Conservation (phyloP, 2,797 vertebrate genomes). For the Chaetophractus vellerosus region DNA sequence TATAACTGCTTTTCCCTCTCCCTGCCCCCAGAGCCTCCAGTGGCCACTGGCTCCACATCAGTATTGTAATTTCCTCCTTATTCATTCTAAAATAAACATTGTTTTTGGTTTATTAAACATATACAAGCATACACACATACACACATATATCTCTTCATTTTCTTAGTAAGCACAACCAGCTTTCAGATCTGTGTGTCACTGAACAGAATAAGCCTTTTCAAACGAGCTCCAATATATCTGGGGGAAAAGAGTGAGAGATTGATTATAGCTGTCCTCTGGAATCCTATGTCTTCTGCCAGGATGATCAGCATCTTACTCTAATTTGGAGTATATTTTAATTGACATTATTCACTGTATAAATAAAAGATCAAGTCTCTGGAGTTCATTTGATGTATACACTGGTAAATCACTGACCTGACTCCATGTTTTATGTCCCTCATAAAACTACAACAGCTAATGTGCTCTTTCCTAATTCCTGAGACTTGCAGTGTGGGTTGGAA, state of each 20-base stretch:
- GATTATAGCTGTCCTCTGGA: not conserved
- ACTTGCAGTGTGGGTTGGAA: constrained; percentile 4
- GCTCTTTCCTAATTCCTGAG: constrained; percentile 47
- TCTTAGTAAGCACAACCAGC: not conserved
- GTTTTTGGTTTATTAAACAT: not conserved
- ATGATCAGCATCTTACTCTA: constrained; percentile 7
- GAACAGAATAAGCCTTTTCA: not conserved
- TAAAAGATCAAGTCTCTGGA: constrained; percentile 53
- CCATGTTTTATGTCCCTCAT: constrained; percentile 43
- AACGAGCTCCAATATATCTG: not conserved
- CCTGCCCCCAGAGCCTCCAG: too few species aligned
- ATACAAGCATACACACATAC: too few species aligned
- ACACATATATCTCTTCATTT: not conserved
- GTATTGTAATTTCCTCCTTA: not conserved
- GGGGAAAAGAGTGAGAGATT: not conserved
- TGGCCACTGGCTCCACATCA: too few species aligned
- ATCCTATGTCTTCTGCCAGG: not conserved
- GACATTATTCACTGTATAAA: constrained; percentile 31
- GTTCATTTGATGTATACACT: not conserved
- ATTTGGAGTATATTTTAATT: constrained; percentile 49
- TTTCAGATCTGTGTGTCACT: not conserved
- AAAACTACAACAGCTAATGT: constrained; percentile 11
- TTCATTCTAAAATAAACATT: constrained; percentile 1
- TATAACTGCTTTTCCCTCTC: too few species aligned
- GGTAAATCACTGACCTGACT: constrained; percentile 37